Evolutionary conservation across 2,888 invertebrate species (phyloP).

Genomic region (Meghimatium bilineatum): DNA sequence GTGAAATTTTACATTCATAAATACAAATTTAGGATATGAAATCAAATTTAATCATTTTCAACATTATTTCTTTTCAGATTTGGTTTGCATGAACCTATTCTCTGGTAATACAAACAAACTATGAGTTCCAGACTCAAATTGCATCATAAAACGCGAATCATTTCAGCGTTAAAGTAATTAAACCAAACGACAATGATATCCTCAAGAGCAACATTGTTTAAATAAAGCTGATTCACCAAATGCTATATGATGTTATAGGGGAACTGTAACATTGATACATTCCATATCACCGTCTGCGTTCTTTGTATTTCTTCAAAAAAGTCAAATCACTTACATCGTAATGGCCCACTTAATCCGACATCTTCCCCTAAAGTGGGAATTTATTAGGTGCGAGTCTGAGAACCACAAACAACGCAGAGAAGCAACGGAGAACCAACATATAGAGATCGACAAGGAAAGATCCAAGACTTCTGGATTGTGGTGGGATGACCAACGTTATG

Average conservation of each 20-base stretch:
- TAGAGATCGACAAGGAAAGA: neutral
- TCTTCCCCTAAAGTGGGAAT: conserved; percentile 13
- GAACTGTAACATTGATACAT: too few species aligned
- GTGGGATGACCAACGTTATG: conserved; percentile 33
- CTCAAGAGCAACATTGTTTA: too few species aligned
- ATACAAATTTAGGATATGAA: neutral
- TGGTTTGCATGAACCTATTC: neutral
- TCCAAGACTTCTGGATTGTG: neutral
- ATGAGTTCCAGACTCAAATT: neutral
- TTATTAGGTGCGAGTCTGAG: conserved; percentile 23
- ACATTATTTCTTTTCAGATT: too few species aligned
- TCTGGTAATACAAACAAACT: neutral
- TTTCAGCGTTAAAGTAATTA: neutral
- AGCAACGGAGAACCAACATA: neutral
- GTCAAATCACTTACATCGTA: neutral
- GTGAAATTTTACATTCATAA: too few species aligned
- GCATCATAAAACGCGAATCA: neutral
- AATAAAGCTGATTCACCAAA: too few species aligned
- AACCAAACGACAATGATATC: too few species aligned
- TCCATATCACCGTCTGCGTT: too few species aligned
- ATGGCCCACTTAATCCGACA: conserved; percentile 36
- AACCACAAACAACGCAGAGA: neutral
- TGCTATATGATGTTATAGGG: too few species aligned
- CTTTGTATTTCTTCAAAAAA: too few species aligned
- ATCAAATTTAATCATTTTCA: neutral